Percentiles rank a stretch among this genome's conserved stretches.
Evolutionary conservation across 1,140 invertebrate species (phyloP).

Genomic region (Tenebrio molitor): DNA sequence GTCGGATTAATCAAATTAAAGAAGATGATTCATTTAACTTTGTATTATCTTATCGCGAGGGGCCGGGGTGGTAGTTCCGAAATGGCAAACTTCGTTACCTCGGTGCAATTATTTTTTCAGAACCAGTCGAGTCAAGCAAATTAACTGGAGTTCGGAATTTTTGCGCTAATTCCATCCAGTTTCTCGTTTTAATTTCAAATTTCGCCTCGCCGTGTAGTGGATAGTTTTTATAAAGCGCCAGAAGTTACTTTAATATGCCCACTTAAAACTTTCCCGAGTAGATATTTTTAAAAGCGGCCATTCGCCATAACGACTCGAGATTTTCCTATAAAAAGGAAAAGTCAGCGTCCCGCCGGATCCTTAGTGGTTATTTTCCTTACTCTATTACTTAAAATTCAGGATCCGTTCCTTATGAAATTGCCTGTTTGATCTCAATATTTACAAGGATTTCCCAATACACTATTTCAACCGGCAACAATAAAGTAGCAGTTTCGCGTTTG

Average conservation of each 20-base stretch:
- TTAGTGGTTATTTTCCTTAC: background rate
- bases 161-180: no score
- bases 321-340: slow-evolving; percentile 12
- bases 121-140: no score
- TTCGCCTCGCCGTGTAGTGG: no score
- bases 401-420: slow-evolving; percentile 13
- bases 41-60: background rate
- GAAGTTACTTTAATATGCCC: no score
- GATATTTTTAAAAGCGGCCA: slow-evolving; percentile 9
- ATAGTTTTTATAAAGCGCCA: no score
- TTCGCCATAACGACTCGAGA: background rate
- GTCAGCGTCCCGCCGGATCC: background rate
- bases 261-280: background rate
- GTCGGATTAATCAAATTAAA: slow-evolving; percentile 23
- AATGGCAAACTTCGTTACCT: background rate
- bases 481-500: slow-evolving; percentile 3
- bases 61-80: background rate
- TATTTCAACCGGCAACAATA: background rate
- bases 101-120: background rate
- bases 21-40: slow-evolving; percentile 21
- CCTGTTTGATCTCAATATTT: slow-evolving; percentile 27
- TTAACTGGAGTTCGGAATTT: no score
- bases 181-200: no score
- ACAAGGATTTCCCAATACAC: slow-evolving; percentile 9
- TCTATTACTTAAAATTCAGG: slow-evolving; percentile 14